Evolutionary conservation across 2,797 vertebrate genomes (phyloP), one percentile per base, ranked within the genome.

Genomic region (Pempheris klunzingeri): DNA sequence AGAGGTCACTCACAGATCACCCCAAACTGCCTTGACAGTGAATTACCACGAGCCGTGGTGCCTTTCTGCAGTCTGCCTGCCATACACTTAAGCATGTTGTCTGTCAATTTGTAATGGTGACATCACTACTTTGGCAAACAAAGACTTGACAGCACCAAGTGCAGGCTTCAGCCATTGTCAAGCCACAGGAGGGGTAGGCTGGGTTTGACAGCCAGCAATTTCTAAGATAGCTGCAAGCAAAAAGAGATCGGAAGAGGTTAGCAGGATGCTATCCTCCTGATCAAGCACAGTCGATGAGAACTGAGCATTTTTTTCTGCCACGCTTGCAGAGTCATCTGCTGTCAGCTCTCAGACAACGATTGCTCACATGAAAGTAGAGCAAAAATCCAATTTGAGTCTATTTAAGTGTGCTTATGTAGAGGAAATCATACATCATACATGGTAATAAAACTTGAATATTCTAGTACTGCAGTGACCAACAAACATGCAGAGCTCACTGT

Each of bases 151-250:
- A 50, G 47, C 6, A 2, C 8, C 24, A 59, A 57, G 71, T 41
- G 60, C 50, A 72, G 55, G 26, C 24, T 54, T 34, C 5, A 12
- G 52, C 67, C 43, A 30, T 30, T 62, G 47, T 39, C 6, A 13
- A 57, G 38, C 74, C 71, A 18, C 12, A 1, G 62, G 63, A 66
- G 44, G 59, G 46, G 53, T 49, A 39, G 34, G 11, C 59, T 61
- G 17, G 44, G 64, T 30, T 18, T 65, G 71, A 59, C 76, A 80
- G 75, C 61, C 60, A 50, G 72, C 46, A 63, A 22, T 55, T 63
- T 74, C 60, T 26, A 47, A 39, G 12, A 53, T 18, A 49, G 20
- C 38, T 71, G 47, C 49, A 46, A 63, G 34, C 50, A 32, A 41
- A 36, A 47, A 41, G 38, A 68, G 58, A 75, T 77, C 52, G 30